Evolutionary conservation across 2,888 invertebrate species (phyloP), one percentile per base, ranked within the genome.

Genomic region (Augiades crinisus): DNA sequence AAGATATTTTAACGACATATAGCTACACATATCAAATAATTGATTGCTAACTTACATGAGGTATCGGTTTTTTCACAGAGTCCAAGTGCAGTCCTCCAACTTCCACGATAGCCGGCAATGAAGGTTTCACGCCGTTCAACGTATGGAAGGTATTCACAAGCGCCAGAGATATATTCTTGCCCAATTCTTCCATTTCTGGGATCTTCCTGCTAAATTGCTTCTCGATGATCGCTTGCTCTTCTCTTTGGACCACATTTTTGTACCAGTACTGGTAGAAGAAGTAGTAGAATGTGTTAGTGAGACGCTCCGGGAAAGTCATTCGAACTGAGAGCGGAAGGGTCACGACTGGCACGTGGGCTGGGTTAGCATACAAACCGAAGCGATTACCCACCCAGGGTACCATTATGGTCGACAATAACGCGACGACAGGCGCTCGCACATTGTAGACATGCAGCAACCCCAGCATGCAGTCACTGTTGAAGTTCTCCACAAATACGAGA

Each of bases 391-490:
- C 68, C 92, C 92, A 92, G 0, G 93, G 92, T 86, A 93, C 89
- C 40, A 92, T 62, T 0, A 83, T 75, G 43, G 92, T 91, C 4
- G 92, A 92, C 43, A 91, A 85, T 17, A 92, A 58, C 0, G 88
- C 90, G 5, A 94, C 76, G 1, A 91, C 77, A 0, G 94, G 93
- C 4, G 91, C 88, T 45, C 89, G 80, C 51, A 79, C 59, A 0
- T 75, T 78, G 59, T 93, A 82, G 17, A 91, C 67, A 67, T 93
- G 86, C 0, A 90, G 86, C 45, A 94, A 72, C 0, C 92, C 93
- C 40, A 93, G 70, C 73, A 92, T 90, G 53, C 94, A 94, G 60
- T 94, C 93, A 22, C 92, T 91, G 59, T 90, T 92, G 58, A 94
- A 94, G 57, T 91, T 86, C 68, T 93, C 93, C 14, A 91, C 83